phyloP scores from a whole-genome alignment of 2,797 vertebrate genomes.

The Typhlichthys subterraneus region DNA sequence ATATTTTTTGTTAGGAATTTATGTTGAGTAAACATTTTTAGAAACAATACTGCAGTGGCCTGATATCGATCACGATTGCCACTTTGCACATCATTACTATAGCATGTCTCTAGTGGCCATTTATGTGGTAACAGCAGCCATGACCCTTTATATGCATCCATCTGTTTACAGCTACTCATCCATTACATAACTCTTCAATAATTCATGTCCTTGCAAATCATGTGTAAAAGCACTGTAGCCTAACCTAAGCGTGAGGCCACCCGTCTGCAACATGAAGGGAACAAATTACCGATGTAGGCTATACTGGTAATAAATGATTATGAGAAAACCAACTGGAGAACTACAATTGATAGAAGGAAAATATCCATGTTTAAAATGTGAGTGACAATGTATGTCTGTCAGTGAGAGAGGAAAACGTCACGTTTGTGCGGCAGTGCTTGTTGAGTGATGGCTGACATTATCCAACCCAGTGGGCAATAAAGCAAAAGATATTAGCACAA shows the following conservation, averaged over 20 bases:
- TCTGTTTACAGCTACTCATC: constrained; percentile 36
- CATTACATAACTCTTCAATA: constrained; percentile 48
- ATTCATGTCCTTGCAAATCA: constrained; percentile 36
- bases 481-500: constrained; percentile 71
- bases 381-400: constrained; percentile 60
- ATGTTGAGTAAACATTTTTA: too few species aligned
- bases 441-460: constrained; percentile 75
- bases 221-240: constrained; percentile 48
- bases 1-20: too few species aligned
- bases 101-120: too few species aligned
- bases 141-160: constrained; percentile 54
- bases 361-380: constrained; percentile 19
- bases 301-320: too few species aligned
- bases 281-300: too few species aligned
- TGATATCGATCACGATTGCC: too few species aligned
- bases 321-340: background rate
- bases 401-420: constrained; percentile 62
- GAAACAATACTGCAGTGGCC: too few species aligned
- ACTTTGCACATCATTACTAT: too few species aligned
- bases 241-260: too few species aligned
- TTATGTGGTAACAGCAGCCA: constrained; percentile 58
- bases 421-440: constrained; percentile 53
- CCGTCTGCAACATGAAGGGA: too few species aligned
- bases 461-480: constrained; percentile 66
- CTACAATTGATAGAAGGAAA: constrained; percentile 6